A percentile compares a stretch with the other conserved stretches of the same genome.
Conservation (phyloP, 1,140 invertebrate species). For the Berghia stephanieae region DNA sequence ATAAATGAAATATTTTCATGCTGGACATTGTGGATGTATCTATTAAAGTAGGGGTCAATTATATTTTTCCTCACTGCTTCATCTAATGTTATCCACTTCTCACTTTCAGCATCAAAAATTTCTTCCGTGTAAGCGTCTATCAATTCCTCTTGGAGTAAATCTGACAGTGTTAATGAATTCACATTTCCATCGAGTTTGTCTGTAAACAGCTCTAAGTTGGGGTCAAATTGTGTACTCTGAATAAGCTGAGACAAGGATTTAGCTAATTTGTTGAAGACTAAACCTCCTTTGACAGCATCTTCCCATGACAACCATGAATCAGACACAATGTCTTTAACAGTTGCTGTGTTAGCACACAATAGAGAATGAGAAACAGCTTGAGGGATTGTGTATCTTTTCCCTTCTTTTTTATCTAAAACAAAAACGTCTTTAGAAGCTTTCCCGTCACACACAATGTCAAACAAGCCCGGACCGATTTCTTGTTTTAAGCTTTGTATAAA, state of each 20-base stretch:
- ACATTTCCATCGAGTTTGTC: constrained; percentile 25
- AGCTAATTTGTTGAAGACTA: constrained; percentile 44
- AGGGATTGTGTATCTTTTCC: constrained; percentile 38
- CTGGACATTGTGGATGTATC: constrained; percentile 34
- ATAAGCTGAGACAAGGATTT: constrained; percentile 35
- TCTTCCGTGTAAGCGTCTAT: constrained; percentile 35
- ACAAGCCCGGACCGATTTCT: constrained; percentile 44
- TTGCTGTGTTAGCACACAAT: constrained; percentile 43
- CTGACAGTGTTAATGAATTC: constrained; percentile 34
- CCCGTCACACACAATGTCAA: constrained; percentile 34
- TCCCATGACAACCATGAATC: constrained; percentile 57
- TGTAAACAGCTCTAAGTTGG: constrained; percentile 31
- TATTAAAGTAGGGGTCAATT: constrained; percentile 40
- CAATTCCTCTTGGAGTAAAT: constrained; percentile 38
- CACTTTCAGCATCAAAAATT: constrained; percentile 74
- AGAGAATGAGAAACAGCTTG: constrained; percentile 39
- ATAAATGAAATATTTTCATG: constrained; percentile 69
- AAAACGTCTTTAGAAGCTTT: constrained; percentile 35
- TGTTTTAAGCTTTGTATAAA: constrained; percentile 40
- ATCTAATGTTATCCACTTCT: constrained; percentile 80
- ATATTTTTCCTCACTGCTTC: constrained; percentile 75
- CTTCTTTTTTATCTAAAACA: constrained; percentile 43
- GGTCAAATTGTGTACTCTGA: constrained; percentile 33
- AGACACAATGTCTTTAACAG: constrained; percentile 52
- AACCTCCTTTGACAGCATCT: constrained; percentile 46